Conservation (phyloP, 2,888 invertebrate species). For the Megalurothrips usitatus region DNA sequence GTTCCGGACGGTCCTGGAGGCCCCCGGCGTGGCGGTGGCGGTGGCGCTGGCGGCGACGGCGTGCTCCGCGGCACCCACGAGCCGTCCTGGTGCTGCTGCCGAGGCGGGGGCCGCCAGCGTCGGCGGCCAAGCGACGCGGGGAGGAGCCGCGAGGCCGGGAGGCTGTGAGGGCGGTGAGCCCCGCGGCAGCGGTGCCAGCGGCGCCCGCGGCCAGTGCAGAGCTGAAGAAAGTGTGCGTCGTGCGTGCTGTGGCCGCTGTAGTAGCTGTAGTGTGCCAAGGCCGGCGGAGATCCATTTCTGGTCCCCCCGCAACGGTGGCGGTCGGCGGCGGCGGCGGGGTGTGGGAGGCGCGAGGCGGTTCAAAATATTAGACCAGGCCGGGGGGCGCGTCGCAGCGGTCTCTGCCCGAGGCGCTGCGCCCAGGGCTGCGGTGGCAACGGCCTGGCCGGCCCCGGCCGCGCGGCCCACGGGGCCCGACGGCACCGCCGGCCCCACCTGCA, state of each 20-base stretch:
- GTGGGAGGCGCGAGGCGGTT: no score
- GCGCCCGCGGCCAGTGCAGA: background rate
- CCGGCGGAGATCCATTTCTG: background rate
- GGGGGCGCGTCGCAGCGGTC: background rate
- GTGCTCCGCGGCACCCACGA: no score
- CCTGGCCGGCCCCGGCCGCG: background rate
- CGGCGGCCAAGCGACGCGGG: background rate
- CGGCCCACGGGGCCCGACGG: no score
- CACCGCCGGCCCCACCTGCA: no score
- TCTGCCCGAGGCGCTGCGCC: background rate
- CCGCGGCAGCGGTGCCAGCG: background rate
- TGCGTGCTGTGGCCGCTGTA: no score
- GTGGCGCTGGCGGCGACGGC: no score
- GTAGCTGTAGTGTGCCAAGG: conserved; percentile 1
- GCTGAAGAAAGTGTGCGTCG: no score
- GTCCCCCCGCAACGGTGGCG: background rate
- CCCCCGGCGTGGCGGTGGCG: no score
- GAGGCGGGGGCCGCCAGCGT: background rate
- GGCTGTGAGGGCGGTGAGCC: background rate
- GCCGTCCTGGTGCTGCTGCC: no score
- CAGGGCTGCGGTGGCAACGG: background rate
- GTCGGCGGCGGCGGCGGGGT: background rate
- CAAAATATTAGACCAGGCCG: background rate
- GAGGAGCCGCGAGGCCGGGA: background rate
- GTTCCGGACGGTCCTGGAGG: no score